Percentiles rank a stretch among this genome's conserved stretches.
These are phyloP conservation scores for Lasioglossum morio DNA, from an alignment of 2,888 invertebrate genomes.

Conservation along the genomic window DNA sequence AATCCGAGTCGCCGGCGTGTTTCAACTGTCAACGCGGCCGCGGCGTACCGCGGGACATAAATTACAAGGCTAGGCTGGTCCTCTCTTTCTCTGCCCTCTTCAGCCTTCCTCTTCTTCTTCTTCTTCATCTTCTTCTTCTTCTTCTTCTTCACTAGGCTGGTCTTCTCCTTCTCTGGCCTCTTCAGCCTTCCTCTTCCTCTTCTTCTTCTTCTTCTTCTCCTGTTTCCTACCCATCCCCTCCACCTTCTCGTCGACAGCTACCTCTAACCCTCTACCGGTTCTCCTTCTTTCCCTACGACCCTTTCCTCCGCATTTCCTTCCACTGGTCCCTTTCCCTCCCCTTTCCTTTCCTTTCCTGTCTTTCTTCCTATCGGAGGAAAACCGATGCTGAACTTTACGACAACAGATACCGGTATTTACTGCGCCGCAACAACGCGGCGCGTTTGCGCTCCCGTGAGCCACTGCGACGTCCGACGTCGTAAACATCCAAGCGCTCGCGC, in stretches of 20 bases:
- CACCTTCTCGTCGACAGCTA: neutral
- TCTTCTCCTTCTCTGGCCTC: neutral
- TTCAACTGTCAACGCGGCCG: conserved; percentile 83
- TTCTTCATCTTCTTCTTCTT: neutral
- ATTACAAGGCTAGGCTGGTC: conserved; percentile 74
- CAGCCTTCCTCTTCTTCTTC: conserved; percentile 8
- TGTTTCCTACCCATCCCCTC: neutral
- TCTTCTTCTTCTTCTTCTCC: conserved; percentile 13
- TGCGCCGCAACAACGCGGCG: conserved; percentile 57
- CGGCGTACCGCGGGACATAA: conserved; percentile 79
- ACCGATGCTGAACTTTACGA: conserved; percentile 79
- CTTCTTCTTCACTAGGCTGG: neutral
- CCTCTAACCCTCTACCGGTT: neutral
- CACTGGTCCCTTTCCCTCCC: neutral
- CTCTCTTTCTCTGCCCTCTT: conserved; percentile 46
- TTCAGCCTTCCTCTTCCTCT: conserved; percentile 33
- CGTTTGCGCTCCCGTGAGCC: conserved; percentile 64
- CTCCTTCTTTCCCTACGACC: neutral
- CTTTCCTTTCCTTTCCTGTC: too few species aligned
- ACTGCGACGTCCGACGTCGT: conserved; percentile 20
- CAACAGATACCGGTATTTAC: conserved; percentile 78
- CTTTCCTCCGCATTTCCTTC: conserved; percentile 3
- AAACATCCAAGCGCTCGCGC: conserved; percentile 12
- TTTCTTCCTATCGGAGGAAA: conserved; percentile 67
- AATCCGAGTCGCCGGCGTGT: conserved; percentile 81